phyloP scores from a whole-genome alignment of 2,888 invertebrate species.

The Latrodectus hesperus region DNA sequence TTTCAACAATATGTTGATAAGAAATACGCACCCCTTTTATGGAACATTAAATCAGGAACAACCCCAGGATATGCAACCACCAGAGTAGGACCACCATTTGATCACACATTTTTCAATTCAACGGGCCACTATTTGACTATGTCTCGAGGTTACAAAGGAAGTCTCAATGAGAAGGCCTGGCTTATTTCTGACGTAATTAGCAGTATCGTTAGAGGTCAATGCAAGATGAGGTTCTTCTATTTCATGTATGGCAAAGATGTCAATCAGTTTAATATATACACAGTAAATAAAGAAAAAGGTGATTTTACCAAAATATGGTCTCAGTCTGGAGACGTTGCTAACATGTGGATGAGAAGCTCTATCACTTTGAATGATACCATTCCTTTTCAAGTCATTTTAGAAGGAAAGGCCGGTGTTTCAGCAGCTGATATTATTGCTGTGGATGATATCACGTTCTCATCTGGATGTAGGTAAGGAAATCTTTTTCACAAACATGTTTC shows the following conservation, averaged over 20 bases:
- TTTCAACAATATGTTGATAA: conserved; percentile 28
- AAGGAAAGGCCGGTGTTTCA: conserved; percentile 56
- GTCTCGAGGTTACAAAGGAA: conserved; percentile 2
- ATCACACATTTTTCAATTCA: conserved; percentile 61
- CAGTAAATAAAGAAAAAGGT: background rate
- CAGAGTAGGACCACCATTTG: conserved; percentile 66
- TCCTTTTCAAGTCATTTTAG: conserved; percentile 65
- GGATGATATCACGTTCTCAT: conserved; percentile 69
- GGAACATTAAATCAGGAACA: conserved; percentile 50
- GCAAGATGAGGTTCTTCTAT: conserved; percentile 68
- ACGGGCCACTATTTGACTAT: conserved; percentile 57
- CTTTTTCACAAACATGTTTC: background rate
- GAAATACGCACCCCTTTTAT: conserved; percentile 22
- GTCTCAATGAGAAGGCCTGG: conserved; percentile 59
- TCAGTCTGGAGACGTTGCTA: conserved; percentile 40
- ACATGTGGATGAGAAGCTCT: conserved; percentile 65
- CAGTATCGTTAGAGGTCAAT: conserved; percentile 10
- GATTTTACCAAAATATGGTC: conserved; percentile 26
- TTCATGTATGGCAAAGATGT: conserved; percentile 68
- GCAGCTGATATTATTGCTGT: conserved; percentile 61
- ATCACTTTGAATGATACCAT: conserved; percentile 30
- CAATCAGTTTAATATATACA: conserved; percentile 54
- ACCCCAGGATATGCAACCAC: conserved; percentile 11
- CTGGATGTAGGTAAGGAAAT: conserved; percentile 63
- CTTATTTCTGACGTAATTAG: conserved; percentile 56